Evolutionary conservation across 2,888 invertebrate genomes (phyloP).

Genomic region (Aspidiotus destructor): DNA sequence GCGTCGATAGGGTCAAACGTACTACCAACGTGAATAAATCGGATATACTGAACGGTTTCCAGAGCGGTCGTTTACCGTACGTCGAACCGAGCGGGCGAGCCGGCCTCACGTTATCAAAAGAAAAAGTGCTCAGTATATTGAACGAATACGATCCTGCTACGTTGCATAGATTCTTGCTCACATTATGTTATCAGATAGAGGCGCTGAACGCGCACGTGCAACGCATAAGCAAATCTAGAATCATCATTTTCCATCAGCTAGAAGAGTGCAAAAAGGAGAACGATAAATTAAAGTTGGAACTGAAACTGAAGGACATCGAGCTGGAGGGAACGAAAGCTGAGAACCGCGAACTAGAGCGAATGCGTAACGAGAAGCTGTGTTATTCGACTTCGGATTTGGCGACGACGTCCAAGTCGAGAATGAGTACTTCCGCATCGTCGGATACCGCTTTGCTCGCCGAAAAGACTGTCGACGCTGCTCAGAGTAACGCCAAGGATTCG

Average conservation of each 20-base stretch:
- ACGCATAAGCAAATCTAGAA: conserved; percentile 57
- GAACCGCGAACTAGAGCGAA: conserved; percentile 58
- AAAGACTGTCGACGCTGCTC: not conserved
- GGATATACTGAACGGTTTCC: conserved; percentile 23
- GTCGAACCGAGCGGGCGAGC: conserved; percentile 5
- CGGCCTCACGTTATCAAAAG: conserved; percentile 57
- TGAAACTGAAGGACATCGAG: conserved; percentile 73
- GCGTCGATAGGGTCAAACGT: conserved; percentile 8
- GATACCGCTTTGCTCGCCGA: conserved; percentile 10
- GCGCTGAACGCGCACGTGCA: conserved; percentile 63
- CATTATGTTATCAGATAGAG: conserved; percentile 64
- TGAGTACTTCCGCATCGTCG: conserved; percentile 7
- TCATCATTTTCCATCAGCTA: conserved; percentile 55
- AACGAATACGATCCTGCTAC: conserved; percentile 70
- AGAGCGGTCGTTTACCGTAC: conserved; percentile 22
- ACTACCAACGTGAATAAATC: conserved; percentile 14
- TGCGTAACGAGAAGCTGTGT: conserved; percentile 20
- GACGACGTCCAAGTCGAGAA: conserved; percentile 1
- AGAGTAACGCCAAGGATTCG: conserved; percentile 11
- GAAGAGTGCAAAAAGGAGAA: conserved; percentile 67
- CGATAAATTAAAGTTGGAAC: conserved; percentile 73
- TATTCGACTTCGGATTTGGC: conserved; percentile 21
- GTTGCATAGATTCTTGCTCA: conserved; percentile 72
- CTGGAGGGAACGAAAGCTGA: conserved; percentile 71
- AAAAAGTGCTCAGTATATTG: conserved; percentile 72